Evolutionary conservation across 2,113 vertebrate species (phyloP).

Genomic region (Malurus alboscapulatus): DNA sequence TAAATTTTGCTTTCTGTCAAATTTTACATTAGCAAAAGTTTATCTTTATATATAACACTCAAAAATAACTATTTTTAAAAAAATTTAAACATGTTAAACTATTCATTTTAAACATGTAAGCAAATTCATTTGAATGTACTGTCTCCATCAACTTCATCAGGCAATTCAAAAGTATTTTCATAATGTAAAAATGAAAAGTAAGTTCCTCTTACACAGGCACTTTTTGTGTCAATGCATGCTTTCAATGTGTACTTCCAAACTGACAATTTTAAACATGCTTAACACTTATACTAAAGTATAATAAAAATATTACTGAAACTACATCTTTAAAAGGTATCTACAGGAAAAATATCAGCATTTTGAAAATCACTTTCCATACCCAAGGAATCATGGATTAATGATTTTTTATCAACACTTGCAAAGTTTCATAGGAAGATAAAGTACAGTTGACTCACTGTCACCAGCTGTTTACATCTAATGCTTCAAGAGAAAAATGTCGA

Average conservation of each 20-base stretch:
- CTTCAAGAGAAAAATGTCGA: constrained; percentile 13
- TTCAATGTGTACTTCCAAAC: not conserved
- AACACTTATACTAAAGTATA: not conserved
- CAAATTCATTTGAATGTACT: not conserved
- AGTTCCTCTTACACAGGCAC: not conserved
- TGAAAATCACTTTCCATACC: not conserved
- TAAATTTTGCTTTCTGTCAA: not conserved
- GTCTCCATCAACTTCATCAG: not conserved
- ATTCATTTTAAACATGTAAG: not conserved
- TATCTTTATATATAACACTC: not conserved
- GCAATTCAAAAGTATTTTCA: not conserved
- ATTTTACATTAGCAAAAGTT: not conserved
- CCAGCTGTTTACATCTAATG: constrained; percentile 10
- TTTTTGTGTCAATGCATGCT: not conserved
- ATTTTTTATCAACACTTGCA: not conserved
- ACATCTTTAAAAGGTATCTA: not conserved
- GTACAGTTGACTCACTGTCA: constrained; percentile 14
- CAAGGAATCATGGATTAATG: not conserved
- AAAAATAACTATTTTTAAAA: not conserved
- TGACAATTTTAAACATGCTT: not conserved
- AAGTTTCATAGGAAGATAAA: constrained; percentile 14
- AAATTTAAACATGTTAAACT: not conserved
- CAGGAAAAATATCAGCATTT: not conserved
- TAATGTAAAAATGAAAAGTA: not conserved
- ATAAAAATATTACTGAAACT: not conserved